Evolutionary conservation across 2,888 invertebrate species (phyloP), one percentile per base, ranked within the genome.

Genomic region (Drosophila nr. medialis): DNA sequence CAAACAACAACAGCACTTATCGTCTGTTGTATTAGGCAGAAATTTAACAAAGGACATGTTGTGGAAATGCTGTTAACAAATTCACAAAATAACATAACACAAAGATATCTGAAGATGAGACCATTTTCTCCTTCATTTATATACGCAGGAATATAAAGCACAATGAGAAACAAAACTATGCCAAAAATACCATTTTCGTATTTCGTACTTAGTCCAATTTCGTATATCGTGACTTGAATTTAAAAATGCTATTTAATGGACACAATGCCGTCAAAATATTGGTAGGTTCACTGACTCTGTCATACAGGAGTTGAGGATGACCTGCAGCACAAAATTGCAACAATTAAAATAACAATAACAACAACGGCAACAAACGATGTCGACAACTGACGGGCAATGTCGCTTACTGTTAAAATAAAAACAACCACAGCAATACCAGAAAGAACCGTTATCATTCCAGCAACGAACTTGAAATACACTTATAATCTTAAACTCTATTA

Each of bases 351-450:
- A 58, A 60, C 62, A 71, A 63, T 50, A 71, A 59, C 65, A 45
- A 58, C 66, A 68, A 49, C 53, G 49, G 56, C n/a, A 27, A 21
- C 27, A 24, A 34, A 56, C 49, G 38, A 42, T 42, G 38, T 59
- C 30, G 42, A 53, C 56, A 73, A 79, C 83, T 64, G 77, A 70
- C 64, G 70, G 58, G 45, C 60, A 86, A 81, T 75, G 77, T 74
- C 82, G 79, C 59, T 62, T 70, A 72, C 77, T 77, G 74, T 56
- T 56, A 56, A 42, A 42, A 42, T 42, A 61, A 63, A 55, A 72
- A 61, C 50, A 55, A 54, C 29, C 58, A 65, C 66, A 61, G 45
- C 13, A 15, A 36, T 27, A 58, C 21, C 11, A 49, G 13, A 36
- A 42, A 24, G 29, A 53, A 54, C 8, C 5, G 1, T 13, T 34